Conservation (phyloP, 2,113 vertebrate genomes). For the Recurvirostra avosetta region DNA sequence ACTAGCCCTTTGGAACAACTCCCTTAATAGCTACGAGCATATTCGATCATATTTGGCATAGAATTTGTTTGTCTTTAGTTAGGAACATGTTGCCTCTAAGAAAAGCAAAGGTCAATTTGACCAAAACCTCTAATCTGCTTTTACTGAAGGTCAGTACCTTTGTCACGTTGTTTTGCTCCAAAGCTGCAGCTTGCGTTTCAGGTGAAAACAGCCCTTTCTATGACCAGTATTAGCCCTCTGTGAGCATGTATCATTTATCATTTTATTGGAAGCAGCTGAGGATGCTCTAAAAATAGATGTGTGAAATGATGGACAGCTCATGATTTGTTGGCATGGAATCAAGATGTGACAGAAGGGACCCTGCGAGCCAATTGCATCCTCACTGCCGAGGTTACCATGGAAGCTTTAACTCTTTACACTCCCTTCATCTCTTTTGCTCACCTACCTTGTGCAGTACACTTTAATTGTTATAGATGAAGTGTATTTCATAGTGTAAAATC, state of each 20-base stretch:
- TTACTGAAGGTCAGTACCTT: slow-evolving; percentile 1
- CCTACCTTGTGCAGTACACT: not conserved
- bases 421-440: not conserved
- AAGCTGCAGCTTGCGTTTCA: slow-evolving; percentile 1
- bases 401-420: slow-evolving; percentile 56
- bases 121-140: not conserved
- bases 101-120: slow-evolving; percentile 7
- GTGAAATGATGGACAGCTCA: slow-evolving; percentile 57
- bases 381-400: slow-evolving; percentile 72
- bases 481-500: slow-evolving; percentile 62
- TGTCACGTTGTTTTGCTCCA: not conserved
- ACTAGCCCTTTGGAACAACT: not conserved
- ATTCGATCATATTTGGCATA: not conserved
- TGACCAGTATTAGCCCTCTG: slow-evolving; percentile 8
- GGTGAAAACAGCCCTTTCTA: slow-evolving; percentile 36
- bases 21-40: not conserved
- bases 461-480: slow-evolving; percentile 71
- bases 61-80: not conserved
- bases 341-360: slow-evolving; percentile 56
- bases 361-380: slow-evolving; percentile 56
- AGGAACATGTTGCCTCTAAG: not conserved
- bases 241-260: slow-evolving; percentile 55
- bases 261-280: slow-evolving; percentile 72
- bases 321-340: slow-evolving; percentile 72
- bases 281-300: slow-evolving; percentile 79